A percentile compares a stretch with the other conserved stretches of the same genome.
phyloP scores from a whole-genome alignment of 2,113 vertebrate species.

The Fregetta grallaria region DNA sequence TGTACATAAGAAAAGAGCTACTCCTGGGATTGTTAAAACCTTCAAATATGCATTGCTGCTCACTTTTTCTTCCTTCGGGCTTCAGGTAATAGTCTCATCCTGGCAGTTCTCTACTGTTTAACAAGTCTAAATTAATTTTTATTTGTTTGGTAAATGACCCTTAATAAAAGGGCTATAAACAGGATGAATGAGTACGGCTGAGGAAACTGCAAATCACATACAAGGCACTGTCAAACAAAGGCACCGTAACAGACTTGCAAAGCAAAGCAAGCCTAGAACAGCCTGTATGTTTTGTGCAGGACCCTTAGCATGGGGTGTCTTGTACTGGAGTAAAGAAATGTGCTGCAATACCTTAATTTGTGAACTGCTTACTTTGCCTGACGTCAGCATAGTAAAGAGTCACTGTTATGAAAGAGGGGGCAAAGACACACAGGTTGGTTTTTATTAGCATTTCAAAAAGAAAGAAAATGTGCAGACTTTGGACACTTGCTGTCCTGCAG shows the following conservation, averaged over 20 bases:
- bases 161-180: not conserved
- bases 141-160: not conserved
- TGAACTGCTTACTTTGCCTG: not conserved
- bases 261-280: not conserved
- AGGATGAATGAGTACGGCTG: not conserved
- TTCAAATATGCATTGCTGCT: not conserved
- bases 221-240: not conserved
- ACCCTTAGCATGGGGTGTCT: not conserved
- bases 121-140: not conserved
- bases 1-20: not conserved
- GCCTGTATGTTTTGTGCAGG: no score
- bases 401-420: not conserved
- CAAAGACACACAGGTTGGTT: not conserved
- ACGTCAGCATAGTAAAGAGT: fast-evolving
- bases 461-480: not conserved
- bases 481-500: not conserved
- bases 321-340: not conserved
- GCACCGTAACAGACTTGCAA: not conserved
- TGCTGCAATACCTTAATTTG: not conserved
- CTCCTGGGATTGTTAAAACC: not conserved
- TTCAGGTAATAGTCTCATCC: not conserved
- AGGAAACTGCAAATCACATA: not conserved
- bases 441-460: not conserved
- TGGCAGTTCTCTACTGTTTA: not conserved
- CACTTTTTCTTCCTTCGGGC: not conserved